Evolutionary conservation across 2,888 invertebrate genomes (phyloP).

Genomic region (Dioctria linearis): DNA sequence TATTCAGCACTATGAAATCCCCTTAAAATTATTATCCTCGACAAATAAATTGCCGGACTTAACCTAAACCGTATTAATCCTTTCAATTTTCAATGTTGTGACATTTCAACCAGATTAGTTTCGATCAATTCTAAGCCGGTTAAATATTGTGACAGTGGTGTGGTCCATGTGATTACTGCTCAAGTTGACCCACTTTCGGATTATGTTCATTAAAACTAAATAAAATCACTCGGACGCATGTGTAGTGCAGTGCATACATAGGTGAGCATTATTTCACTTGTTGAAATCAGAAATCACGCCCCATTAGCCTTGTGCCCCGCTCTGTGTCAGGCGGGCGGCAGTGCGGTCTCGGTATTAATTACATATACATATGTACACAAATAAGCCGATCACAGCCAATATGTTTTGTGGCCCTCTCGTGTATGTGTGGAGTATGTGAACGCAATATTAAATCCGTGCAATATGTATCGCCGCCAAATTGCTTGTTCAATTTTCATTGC

Average conservation of each 20-base stretch:
- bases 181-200: constrained; percentile 49
- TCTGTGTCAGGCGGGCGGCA: background rate
- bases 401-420: background rate
- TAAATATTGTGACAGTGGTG: constrained; percentile 46
- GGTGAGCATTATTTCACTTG: constrained; percentile 43
- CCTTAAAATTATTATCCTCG: background rate
- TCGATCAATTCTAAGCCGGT: constrained; percentile 21
- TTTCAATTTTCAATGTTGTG: background rate
- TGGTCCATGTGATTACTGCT: constrained; percentile 25
- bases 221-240: constrained; percentile 22
- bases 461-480: constrained; percentile 5
- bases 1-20: too few relatives aligned
- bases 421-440: constrained; percentile 5
- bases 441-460: background rate
- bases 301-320: constrained; percentile 51
- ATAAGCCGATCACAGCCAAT: constrained; percentile 10
- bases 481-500: constrained; percentile 2
- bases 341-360: too few relatives aligned
- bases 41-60: constrained; percentile 11
- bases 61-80: constrained; percentile 5
- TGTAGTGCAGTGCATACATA: constrained; percentile 14
- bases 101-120: constrained; percentile 4
- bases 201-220: constrained; percentile 43
- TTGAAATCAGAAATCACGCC: constrained; percentile 53
- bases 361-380: too few relatives aligned